A percentile compares a stretch with the other conserved stretches of the same genome.
Evolutionary conservation across 2,888 invertebrate genomes (phyloP).

Genomic region (Amblyjoppa proteus): DNA sequence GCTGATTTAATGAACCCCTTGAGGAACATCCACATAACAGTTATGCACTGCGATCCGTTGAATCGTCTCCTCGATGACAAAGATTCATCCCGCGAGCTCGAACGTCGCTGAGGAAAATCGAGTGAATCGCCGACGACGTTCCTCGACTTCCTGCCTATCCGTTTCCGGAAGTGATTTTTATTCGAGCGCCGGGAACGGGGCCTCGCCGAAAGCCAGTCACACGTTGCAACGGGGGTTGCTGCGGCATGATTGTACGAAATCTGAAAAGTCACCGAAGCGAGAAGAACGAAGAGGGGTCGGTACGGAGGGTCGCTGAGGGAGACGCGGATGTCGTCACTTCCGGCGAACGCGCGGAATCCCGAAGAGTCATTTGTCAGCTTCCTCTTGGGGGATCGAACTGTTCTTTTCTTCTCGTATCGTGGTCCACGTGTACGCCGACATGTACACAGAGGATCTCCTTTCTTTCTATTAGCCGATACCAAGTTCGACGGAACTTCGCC

Average conservation of each 20-base stretch:
- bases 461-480: conserved; percentile 40
- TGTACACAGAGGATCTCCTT: conserved; percentile 16
- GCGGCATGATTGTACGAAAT: conserved; percentile 81
- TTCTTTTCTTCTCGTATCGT: conserved; percentile 62
- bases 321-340: conserved; percentile 77
- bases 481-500: conserved; percentile 61
- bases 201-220: conserved; percentile 34
- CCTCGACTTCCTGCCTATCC: conserved; percentile 79
- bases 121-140: conserved; percentile 68
- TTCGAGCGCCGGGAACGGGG: conserved; percentile 46
- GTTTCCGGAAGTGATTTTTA: conserved; percentile 82
- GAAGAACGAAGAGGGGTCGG: conserved; percentile 57
- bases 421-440: not conserved
- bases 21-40: conserved; percentile 62
- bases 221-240: conserved; percentile 44
- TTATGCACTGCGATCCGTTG: not conserved
- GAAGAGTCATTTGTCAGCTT: conserved; percentile 80
- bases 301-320: conserved; percentile 25
- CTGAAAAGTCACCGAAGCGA: conserved; percentile 81
- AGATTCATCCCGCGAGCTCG: conserved; percentile 13
- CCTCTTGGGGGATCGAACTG: conserved; percentile 57
- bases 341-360: conserved; percentile 78
- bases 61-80: conserved; percentile 2
- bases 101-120: conserved; percentile 41
- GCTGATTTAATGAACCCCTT: conserved; percentile 76